Evolutionary conservation across 1,140 invertebrate species (phyloP).

Genomic region (Phocides pigmalion): DNA sequence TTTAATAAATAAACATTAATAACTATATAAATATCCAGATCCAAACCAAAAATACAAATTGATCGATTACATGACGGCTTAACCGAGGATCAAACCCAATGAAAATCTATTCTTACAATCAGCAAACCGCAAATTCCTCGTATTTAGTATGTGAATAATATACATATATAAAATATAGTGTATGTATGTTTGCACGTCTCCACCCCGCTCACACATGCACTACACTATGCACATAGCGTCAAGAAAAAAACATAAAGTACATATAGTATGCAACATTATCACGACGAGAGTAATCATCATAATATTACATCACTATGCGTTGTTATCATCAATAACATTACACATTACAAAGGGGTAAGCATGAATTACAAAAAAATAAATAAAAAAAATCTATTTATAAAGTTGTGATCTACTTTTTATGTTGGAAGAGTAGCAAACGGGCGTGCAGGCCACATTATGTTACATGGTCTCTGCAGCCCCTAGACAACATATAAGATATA

Average conservation of each 20-base stretch:
- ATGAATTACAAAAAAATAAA: constrained; percentile 2
- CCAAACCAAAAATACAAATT: too few relatives aligned
- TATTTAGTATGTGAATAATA: background rate
- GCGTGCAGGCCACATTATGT: too few relatives aligned
- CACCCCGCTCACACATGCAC: constrained; percentile 63
- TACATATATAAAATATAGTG: background rate
- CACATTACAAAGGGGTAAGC: background rate
- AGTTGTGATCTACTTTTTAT: too few relatives aligned
- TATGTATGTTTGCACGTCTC: constrained; percentile 29
- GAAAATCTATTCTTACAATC: too few relatives aligned
- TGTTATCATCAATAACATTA: constrained; percentile 33
- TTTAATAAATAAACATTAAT: too few relatives aligned
- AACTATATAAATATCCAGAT: too few relatives aligned
- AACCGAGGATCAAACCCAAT: too few relatives aligned
- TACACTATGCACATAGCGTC: constrained; percentile 78
- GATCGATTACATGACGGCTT: too few relatives aligned
- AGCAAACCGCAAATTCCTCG: background rate
- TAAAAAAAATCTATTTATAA: too few relatives aligned
- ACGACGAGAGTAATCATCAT: constrained; percentile 35
- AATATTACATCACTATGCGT: constrained; percentile 21
- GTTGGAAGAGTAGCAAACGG: too few relatives aligned
- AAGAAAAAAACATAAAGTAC: constrained; percentile 63
- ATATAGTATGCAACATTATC: constrained; percentile 28
- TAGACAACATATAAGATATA: too few relatives aligned
- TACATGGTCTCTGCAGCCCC: too few relatives aligned